These are phyloP conservation scores for Bovichtus variegatus DNA, from an alignment of 2,797 vertebrate species.

Conservation along the genomic window DNA sequence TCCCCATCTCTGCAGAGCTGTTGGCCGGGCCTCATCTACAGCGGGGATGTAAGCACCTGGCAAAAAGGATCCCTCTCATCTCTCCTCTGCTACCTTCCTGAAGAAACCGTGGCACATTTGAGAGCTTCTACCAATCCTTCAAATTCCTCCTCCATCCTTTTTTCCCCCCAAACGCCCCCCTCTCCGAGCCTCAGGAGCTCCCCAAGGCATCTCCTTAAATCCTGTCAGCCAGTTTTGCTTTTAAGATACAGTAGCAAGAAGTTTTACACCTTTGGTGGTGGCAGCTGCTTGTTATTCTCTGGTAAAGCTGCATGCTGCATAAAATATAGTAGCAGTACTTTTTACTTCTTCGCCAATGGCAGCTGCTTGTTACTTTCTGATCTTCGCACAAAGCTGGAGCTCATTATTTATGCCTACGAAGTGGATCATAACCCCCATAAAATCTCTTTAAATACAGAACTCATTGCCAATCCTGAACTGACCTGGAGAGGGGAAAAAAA, in stretches of 20 bases:
- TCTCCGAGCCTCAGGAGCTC: slow-evolving; percentile 38
- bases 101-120: slow-evolving; percentile 39
- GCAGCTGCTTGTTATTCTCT: slow-evolving; percentile 51
- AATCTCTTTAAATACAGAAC: slow-evolving; percentile 4
- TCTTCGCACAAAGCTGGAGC: slow-evolving; percentile 17
- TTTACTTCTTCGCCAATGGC: slow-evolving; percentile 6
- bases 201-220: slow-evolving; percentile 56
- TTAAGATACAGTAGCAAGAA: slow-evolving; percentile 39
- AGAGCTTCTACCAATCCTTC: slow-evolving; percentile 58
- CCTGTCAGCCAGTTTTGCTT: slow-evolving; percentile 52
- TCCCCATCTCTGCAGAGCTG: slow-evolving; percentile 21
- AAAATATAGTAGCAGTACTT: slow-evolving; percentile 1
- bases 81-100: slow-evolving; percentile 51
- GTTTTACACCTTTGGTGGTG: slow-evolving; percentile 31
- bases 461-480: slow-evolving; percentile 1
- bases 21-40: slow-evolving; percentile 27
- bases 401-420: slow-evolving; percentile 40
- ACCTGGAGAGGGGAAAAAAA: background rate
- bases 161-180: background rate
- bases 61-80: slow-evolving; percentile 44
- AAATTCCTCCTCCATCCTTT: slow-evolving; percentile 37
- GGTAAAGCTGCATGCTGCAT: slow-evolving; percentile 20
- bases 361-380: slow-evolving; percentile 46
- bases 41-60: slow-evolving; percentile 50
- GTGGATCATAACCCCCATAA: slow-evolving; percentile 17